Evolutionary conservation across 2,888 invertebrate genomes (phyloP), one percentile per base, ranked within the genome.

Genomic region (Pyrochroa serraticornis): DNA sequence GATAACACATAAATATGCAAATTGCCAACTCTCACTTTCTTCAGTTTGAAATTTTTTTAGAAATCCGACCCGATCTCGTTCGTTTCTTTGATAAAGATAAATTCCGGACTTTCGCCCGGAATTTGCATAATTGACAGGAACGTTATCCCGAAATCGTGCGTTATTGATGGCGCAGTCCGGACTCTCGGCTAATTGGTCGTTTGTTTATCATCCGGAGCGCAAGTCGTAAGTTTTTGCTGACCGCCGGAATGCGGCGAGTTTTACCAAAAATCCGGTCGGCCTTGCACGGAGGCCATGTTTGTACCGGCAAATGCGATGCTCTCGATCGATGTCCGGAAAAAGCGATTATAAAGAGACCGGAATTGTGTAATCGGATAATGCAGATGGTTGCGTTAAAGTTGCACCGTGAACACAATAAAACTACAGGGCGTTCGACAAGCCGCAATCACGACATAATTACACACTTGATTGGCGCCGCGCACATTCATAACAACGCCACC

Each of bases 241-340:
- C 60, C 65, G 64, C 64, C 60, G 64, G 62, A 65, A 67, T 70
- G 66, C 67, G 66, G 66, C 66, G 66, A 65, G 65, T 65, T 66
- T 68, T 58, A 58, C 65, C 66, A 66, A 68, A 70, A 69, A 73
- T 68, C 70, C 63, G 53, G 71, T 68, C 70, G 68, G 47, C 71
- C 73, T 71, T 71, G 72, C 61, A 22, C 22, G 59, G 66, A 69
- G 68, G 70, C 62, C 70, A 65, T 62, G 58, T 43, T 55, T 44
- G 33, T 13, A 44, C 33, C 12, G 22, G 41, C 48, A 38, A 48
- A 48, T 48, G 48, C 13, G 22, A 22, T 22, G 22, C 5, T 22
- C 22, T 22, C 22, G 22, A 22, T 22, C 22, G 22, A 5, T 22
- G 22, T 5, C 22, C 22, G 22, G 22, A 22, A 22, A 22, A 22